phyloP scores from a whole-genome alignment of 2,113 vertebrate genomes.

The Tiliqua scincoides region DNA sequence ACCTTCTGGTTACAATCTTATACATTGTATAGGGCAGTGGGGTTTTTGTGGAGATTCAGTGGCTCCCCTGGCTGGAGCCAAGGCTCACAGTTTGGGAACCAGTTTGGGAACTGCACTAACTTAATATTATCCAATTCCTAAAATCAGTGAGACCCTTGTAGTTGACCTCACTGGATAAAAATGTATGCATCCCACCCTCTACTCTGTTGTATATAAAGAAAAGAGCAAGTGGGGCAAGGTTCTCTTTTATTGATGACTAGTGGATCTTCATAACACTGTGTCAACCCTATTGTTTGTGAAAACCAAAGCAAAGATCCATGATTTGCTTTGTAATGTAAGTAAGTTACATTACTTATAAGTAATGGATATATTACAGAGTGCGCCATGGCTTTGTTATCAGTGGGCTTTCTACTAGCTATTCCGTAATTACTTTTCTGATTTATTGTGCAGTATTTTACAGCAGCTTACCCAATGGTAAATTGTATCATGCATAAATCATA shows the following conservation, averaged over 20 bases:
- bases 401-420: neutral
- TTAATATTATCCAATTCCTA: neutral
- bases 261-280: neutral
- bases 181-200: too few species aligned
- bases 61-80: too few species aligned
- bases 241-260: neutral
- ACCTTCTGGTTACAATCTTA: too few species aligned
- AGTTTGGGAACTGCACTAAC: too few species aligned
- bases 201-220: too few species aligned
- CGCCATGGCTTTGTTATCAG: neutral
- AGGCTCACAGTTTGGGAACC: too few species aligned
- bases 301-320: neutral
- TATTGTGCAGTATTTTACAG: conserved; percentile 9
- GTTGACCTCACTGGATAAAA: neutral
- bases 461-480: neutral
- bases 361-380: neutral
- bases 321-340: too few species aligned
- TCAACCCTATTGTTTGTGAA: neutral
- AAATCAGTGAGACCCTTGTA: neutral
- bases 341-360: too few species aligned
- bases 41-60: too few species aligned
- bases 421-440: neutral
- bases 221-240: too few species aligned
- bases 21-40: too few species aligned
- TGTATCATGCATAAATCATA: neutral